Conservation (phyloP, 2,113 vertebrate species). For the Hemibagrus wyckioides region DNA sequence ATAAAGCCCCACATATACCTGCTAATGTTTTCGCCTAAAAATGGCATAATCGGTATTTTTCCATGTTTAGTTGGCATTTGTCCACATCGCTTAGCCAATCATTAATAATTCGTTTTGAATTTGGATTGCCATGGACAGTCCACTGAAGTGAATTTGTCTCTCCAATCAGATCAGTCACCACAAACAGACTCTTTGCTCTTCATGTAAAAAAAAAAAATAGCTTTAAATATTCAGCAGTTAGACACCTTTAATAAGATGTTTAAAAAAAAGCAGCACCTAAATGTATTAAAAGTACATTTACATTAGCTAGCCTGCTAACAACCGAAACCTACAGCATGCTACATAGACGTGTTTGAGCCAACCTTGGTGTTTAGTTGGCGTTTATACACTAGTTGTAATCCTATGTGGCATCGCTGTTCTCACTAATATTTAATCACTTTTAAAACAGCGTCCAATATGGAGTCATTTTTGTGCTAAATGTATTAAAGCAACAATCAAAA, state of each 20-base stretch:
- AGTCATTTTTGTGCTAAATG: slow-evolving; percentile 13
- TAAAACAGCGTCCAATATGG: not conserved
- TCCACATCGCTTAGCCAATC: not conserved
- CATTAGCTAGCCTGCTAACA: not conserved
- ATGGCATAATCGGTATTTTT: not conserved
- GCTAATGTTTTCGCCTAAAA: not conserved
- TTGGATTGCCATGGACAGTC: not conserved
- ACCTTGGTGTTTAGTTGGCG: not conserved
- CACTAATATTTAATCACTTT: not conserved
- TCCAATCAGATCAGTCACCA: not conserved
- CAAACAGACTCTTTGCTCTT: not conserved
- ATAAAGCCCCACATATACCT: not conserved
- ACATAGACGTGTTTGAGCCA: not conserved
- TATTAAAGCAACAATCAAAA: not conserved
- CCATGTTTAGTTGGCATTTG: not conserved
- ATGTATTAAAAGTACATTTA: not conserved
- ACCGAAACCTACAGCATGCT: not conserved
- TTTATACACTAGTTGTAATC: not conserved
- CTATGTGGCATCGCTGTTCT: not conserved
- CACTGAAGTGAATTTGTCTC: not conserved
- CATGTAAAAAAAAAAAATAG: too few relatives aligned
- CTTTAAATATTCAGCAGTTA: not conserved
- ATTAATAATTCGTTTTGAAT: not conserved
- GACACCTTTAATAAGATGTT: not conserved
- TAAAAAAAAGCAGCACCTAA: not conserved